These are phyloP conservation scores for Metellina segmentata DNA, from an alignment of 2,888 invertebrate species.

Conservation along the genomic window DNA sequence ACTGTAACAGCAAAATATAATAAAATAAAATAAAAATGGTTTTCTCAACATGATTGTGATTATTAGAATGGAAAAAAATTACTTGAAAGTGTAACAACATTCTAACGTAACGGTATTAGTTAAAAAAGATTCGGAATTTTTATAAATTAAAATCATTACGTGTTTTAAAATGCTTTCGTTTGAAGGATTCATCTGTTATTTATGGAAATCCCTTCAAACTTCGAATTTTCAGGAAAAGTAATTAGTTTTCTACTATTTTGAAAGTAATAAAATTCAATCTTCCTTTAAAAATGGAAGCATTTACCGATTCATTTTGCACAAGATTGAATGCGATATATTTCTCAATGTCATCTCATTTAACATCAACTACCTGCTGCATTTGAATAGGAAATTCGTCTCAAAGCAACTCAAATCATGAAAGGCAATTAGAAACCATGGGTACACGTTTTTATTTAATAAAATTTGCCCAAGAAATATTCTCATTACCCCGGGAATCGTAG, in stretches of 20 bases:
- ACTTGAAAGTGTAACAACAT: too few relatives aligned
- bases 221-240: neutral
- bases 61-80: too few relatives aligned
- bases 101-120: too few relatives aligned
- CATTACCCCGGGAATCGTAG: conserved; percentile 9
- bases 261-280: conserved; percentile 1
- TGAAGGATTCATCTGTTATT: too few relatives aligned
- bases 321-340: conserved; percentile 1
- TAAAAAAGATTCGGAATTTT: too few relatives aligned
- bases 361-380: conserved; percentile 1
- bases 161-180: too few relatives aligned
- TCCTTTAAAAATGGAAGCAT: neutral
- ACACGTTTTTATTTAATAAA: neutral
- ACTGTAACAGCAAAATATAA: too few relatives aligned
- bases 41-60: too few relatives aligned
- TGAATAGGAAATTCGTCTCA: conserved; percentile 25
- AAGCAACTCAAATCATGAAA: neutral
- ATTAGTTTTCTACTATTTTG: conserved; percentile 4
- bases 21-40: too few relatives aligned
- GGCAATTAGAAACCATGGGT: conserved; percentile 23
- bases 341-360: neutral
- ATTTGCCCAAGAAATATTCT: neutral
- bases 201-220: neutral
- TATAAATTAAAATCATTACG: too few relatives aligned
- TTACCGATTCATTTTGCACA: conserved; percentile 11